These are phyloP conservation scores for Ophraella communa DNA, from an alignment of 2,888 invertebrate genomes.

Conservation along the genomic window DNA sequence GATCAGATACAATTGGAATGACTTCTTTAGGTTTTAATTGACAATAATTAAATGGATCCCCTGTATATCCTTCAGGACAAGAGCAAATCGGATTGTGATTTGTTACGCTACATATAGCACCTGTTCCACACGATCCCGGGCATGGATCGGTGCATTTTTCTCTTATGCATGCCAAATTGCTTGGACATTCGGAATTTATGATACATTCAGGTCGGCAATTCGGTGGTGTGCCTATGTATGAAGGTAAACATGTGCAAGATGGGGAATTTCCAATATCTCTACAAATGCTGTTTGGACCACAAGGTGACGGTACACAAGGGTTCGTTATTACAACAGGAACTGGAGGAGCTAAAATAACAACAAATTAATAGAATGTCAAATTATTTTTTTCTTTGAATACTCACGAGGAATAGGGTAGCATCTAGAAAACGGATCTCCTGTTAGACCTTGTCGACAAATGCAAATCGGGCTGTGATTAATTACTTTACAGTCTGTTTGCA, in stretches of 20 bases:
- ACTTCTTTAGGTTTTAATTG: conserved; percentile 52
- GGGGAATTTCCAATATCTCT: conserved; percentile 67
- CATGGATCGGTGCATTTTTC: conserved; percentile 78
- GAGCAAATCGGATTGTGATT: conserved; percentile 75
- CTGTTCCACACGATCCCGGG: conserved; percentile 73
- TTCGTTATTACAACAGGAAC: conserved; percentile 59
- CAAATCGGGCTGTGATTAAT: conserved; percentile 83
- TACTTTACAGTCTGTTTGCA: conserved; percentile 73
- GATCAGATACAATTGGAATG: conserved; percentile 54
- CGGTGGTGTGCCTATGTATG: conserved; percentile 73
- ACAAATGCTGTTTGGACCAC: conserved; percentile 72
- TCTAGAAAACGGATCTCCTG: conserved; percentile 74
- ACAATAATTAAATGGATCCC: conserved; percentile 65
- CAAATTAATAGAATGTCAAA: not conserved
- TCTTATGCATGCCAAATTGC: conserved; percentile 75
- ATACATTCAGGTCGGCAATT: conserved; percentile 77
- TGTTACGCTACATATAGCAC: conserved; percentile 69
- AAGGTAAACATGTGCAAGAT: conserved; percentile 71
- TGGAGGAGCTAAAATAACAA: conserved; percentile 41
- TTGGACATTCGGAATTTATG: conserved; percentile 74
- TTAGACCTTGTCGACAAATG: conserved; percentile 67
- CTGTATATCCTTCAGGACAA: conserved; percentile 66
- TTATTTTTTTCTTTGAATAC: conserved; percentile 28
- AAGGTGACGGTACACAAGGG: conserved; percentile 75
- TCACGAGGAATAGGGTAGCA: conserved; percentile 61